A percentile compares a stretch with the other conserved stretches of the same genome.
phyloP scores from a whole-genome alignment of 1,140 invertebrate genomes.

The Dryas iulia region DNA sequence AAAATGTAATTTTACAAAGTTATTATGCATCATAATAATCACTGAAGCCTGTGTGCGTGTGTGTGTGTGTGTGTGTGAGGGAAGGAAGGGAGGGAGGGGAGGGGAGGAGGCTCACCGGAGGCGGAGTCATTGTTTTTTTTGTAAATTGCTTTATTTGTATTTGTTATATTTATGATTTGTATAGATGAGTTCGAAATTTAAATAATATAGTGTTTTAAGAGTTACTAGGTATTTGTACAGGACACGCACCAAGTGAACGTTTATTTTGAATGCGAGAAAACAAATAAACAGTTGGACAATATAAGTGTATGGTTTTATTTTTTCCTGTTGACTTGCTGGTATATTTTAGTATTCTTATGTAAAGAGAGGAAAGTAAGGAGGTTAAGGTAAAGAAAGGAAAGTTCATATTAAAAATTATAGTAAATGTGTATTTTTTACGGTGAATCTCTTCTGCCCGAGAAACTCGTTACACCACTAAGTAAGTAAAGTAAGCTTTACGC shows the following conservation, averaged over 20 bases:
- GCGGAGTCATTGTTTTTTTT: conserved; percentile 45
- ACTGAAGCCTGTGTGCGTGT: too few relatives aligned
- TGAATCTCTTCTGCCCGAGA: too few relatives aligned
- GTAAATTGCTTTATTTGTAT: conserved; percentile 56
- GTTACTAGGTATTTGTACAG: conserved; percentile 39
- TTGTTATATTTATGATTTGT: conserved; percentile 67
- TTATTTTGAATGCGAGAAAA: conserved; percentile 31
- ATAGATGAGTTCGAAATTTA: conserved; percentile 41
- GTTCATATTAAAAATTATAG: too few relatives aligned
- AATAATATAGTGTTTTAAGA: conserved; percentile 42
- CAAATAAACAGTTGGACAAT: conserved; percentile 72
- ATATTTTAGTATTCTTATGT: not conserved
- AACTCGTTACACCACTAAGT: too few relatives aligned
- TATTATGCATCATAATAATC: too few relatives aligned
- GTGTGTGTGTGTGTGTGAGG: not conserved
- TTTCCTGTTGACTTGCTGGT: not conserved
- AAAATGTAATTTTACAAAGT: too few relatives aligned
- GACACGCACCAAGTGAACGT: conserved; percentile 27
- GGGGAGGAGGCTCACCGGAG: not conserved
- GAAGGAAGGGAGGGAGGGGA: not conserved
- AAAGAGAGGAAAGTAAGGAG: too few relatives aligned
- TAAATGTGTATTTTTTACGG: too few relatives aligned
- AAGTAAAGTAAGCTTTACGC: too few relatives aligned
- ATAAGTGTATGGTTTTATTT: conserved; percentile 25
- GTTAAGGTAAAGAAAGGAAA: too few relatives aligned